phyloP scores from a whole-genome alignment of 2,113 vertebrate genomes.

The Cyprinus carpio region DNA sequence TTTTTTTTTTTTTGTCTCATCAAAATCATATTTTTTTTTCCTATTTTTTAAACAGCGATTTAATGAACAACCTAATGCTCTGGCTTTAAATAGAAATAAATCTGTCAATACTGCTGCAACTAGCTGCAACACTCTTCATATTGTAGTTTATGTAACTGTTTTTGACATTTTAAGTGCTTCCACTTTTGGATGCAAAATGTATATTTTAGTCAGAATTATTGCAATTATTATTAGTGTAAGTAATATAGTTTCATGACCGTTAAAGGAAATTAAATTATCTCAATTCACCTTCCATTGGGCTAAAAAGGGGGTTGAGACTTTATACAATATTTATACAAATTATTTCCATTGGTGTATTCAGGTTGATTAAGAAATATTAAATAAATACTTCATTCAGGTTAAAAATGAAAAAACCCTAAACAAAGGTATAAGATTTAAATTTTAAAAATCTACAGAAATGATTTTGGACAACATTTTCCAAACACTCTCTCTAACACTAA shows the following conservation, averaged over 20 bases:
- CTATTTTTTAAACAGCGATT: no score
- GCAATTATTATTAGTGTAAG: no score
- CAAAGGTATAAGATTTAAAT: neutral
- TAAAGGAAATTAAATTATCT: no score
- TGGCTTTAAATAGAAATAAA: no score
- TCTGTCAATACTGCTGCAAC: neutral
- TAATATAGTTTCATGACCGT: no score
- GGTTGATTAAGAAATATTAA: neutral
- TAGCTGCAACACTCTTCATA: neutral
- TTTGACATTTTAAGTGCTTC: neutral
- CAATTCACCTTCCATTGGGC: no score
- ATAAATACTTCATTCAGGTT: no score
- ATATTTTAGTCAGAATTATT: neutral
- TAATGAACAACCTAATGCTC: no score
- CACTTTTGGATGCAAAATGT: neutral
- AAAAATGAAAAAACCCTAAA: no score
- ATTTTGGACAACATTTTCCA: neutral
- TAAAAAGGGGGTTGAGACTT: no score
- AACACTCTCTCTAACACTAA: neutral
- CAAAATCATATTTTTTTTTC: no score
- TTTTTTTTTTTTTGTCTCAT: neutral
- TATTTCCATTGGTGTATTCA: neutral
- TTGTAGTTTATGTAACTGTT: neutral
- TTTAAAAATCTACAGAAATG: neutral
- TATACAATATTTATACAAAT: neutral